Evolutionary conservation across 1,140 invertebrate species (phyloP), one percentile per base, ranked within the genome.

Genomic region (Leptoteleia sp.): DNA sequence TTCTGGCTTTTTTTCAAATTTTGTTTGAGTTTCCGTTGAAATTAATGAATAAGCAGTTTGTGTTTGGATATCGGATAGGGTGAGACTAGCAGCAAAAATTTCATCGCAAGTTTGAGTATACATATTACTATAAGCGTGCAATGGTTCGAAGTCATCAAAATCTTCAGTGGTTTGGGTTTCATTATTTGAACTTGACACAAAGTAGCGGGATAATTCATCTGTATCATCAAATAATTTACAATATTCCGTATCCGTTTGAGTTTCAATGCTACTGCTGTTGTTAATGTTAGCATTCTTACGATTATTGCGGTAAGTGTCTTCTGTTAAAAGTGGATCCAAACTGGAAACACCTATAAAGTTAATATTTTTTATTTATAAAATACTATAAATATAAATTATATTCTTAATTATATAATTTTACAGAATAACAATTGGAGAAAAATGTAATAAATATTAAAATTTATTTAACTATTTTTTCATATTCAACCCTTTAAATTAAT

Each of bases 61-160:
- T 0, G 92, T 93, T 78, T 93, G 91, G 33, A 91, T 93, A 57
- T 92, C 89, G 5, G 90, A 91, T 13, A 93, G 83, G 1, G 88
- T 90, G 3, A 93, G 81, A 77, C 91, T 91, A 52, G 83, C 86
- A 29, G 87, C 86, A 13, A 92, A 79, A 29, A 92, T 90, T 12
- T 92, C 91, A 45, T 91, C 87, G 62, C 91, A 92, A 6, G 92
- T 93, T 81, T 93, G 92, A 1, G 92, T 93, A 67, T 89, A 92
- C 79, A 89, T 93, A 65, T 93, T 90, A 27, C 83, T 91, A 52
- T 91, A 91, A 6, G 91, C 43, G 12, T 82, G 87, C 57, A 91
- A 81, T 33, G 88, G 86, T 64, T 90, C 89, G 38, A 90, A 85
- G 22, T 88, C 85, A 16, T 89, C 84, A n/a, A 88, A 85, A 76